phyloP scores from a whole-genome alignment of 2,888 invertebrate species.

The Nymphalis urticae region DNA sequence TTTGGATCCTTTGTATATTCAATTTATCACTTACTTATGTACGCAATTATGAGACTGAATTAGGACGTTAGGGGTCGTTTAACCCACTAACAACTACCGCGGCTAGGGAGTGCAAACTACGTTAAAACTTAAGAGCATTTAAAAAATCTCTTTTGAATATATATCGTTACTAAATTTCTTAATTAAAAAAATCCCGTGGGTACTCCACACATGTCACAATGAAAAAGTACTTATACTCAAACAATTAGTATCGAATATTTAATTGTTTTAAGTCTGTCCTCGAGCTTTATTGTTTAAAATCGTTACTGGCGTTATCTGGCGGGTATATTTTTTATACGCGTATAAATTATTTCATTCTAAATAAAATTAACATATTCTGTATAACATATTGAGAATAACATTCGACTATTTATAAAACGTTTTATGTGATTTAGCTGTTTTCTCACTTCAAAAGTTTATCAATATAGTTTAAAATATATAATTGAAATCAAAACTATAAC shows the following conservation, averaged over 20 bases:
- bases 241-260: not conserved
- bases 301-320: too few relatives aligned
- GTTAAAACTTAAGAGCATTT: not conserved
- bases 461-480: slow-evolving; percentile 3
- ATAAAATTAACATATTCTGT: not conserved
- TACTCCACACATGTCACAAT: not conserved
- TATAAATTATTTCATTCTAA: too few relatives aligned
- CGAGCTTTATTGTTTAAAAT: not conserved
- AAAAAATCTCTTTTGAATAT: slow-evolving; percentile 1
- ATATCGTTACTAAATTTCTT: slow-evolving; percentile 1
- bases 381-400: not conserved
- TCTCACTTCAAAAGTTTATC: slow-evolving; percentile 4
- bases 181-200: slow-evolving; percentile 1
- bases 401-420: not conserved
- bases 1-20: slow-evolving; percentile 47
- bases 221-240: not conserved
- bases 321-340: too few relatives aligned
- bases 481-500: slow-evolving; percentile 1
- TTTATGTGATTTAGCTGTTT: slow-evolving; percentile 3
- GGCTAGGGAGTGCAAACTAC: slow-evolving; percentile 6
- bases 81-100: slow-evolving; percentile 38
- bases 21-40: slow-evolving; percentile 61
- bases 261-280: not conserved
- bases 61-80: slow-evolving; percentile 64
- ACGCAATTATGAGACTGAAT: slow-evolving; percentile 79